Evolutionary conservation across 2,797 vertebrate genomes (phyloP).

Genomic region (Glyptemys insculpta): DNA sequence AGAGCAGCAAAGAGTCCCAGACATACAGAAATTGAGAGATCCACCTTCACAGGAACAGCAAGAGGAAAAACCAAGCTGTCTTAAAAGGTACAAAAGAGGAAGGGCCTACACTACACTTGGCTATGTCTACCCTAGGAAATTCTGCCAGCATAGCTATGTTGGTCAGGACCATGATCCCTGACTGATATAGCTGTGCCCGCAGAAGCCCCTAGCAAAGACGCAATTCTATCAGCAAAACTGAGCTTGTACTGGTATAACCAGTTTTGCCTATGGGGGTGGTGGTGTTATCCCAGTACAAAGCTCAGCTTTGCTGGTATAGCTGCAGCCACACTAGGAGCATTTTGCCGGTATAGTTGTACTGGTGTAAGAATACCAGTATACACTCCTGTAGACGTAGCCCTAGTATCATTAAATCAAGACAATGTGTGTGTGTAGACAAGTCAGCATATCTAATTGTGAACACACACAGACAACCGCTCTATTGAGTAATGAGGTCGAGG

Average conservation of each 20-base stretch:
- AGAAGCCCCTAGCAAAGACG: not conserved
- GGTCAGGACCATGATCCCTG: not conserved
- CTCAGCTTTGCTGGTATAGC: not conserved
- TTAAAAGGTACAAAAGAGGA: not conserved
- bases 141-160: not conserved
- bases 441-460: fast-evolving
- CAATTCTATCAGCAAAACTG: not conserved
- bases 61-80: not conserved
- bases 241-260: not conserved
- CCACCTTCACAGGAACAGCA: not conserved
- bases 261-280: not conserved
- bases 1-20: not conserved
- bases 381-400: not conserved
- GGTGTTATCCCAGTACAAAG: not conserved
- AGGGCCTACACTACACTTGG: not conserved
- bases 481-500: not conserved
- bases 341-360: not conserved
- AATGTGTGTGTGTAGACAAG: fast-evolving
- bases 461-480: fast-evolving
- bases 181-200: not conserved
- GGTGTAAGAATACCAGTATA: no score
- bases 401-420: not conserved
- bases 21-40: not conserved
- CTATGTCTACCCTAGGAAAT: not conserved
- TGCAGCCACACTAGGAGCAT: not conserved